phyloP scores from a whole-genome alignment of 2,888 invertebrate species.

The Tricholauxania praeusta region DNA sequence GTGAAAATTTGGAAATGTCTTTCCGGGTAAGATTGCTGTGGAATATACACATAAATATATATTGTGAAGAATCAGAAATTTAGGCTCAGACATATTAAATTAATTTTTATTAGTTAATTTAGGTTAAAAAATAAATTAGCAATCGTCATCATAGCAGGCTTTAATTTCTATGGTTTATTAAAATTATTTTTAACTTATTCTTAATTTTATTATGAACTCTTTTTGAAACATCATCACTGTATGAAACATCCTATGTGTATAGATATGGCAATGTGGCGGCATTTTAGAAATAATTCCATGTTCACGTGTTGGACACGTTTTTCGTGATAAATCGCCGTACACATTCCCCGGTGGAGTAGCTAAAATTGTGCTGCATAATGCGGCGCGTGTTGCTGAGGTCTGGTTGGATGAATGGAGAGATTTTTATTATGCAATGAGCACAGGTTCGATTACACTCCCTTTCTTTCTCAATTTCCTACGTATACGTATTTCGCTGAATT shows the following conservation, averaged over 20 bases:
- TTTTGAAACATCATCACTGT: slow-evolving; percentile 47
- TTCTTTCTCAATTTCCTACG: slow-evolving; percentile 3
- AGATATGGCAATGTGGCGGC: slow-evolving; percentile 98
- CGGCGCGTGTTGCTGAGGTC: slow-evolving; percentile 97
- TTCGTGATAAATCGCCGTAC: slow-evolving; percentile 98
- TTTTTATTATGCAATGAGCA: slow-evolving; percentile 99
- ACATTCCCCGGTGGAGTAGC: slow-evolving; percentile 99
- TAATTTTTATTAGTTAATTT: slow-evolving; percentile 5
- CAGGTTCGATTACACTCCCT: slow-evolving; percentile 78
- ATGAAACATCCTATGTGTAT: slow-evolving; percentile 47
- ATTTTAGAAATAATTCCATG: slow-evolving; percentile 95
- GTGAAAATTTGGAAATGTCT: slow-evolving; percentile 70
- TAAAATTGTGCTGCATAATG: slow-evolving; percentile 97
- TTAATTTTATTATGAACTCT: slow-evolving; percentile 38
- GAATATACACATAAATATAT: neutral
- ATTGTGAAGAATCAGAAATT: neutral
- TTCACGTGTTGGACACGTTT: slow-evolving; percentile 97
- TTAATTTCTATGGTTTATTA: neutral
- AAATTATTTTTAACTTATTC: slow-evolving; percentile 13
- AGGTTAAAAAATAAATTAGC: slow-evolving; percentile 3
- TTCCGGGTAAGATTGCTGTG: slow-evolving; percentile 67
- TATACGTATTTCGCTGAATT: slow-evolving; percentile 22
- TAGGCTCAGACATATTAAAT: neutral
- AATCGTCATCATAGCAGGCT: too few species aligned
- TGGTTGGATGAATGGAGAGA: slow-evolving; percentile 99